Conservation (phyloP, 2,797 vertebrate species). For the Sternotherus odoratus region DNA sequence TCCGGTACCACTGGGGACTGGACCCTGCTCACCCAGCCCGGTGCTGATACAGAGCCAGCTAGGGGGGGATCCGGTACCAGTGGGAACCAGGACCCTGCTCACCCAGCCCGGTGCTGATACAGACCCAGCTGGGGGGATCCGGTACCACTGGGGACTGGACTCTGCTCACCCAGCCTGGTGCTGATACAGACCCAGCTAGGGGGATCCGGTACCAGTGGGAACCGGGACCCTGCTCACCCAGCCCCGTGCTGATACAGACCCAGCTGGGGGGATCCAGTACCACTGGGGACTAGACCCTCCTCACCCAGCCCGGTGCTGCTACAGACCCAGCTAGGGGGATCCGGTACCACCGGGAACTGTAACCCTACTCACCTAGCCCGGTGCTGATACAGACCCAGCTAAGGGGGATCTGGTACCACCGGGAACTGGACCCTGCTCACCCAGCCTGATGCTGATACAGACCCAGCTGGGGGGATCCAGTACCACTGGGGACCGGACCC, state of each 20-base stretch:
- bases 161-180: neutral
- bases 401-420: no score
- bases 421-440: fast-evolving
- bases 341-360: no score
- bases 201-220: no score
- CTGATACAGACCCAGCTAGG: neutral
- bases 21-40: neutral
- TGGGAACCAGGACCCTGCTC: fast-evolving
- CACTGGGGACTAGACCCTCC: neutral
- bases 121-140: no score
- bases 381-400: no score
- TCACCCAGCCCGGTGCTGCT: no score
- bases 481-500: no score
- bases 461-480: no score
- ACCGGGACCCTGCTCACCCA: fast-evolving
- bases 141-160: fast-evolving
- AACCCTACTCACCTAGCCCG: no score
- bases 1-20: neutral
- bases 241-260: neutral
- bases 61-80: neutral
- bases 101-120: no score
- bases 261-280: neutral
- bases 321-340: no score
- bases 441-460: neutral
- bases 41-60: no score